These are phyloP conservation scores for Charina bottae DNA, from an alignment of 2,113 vertebrate genomes.

Conservation along the genomic window DNA sequence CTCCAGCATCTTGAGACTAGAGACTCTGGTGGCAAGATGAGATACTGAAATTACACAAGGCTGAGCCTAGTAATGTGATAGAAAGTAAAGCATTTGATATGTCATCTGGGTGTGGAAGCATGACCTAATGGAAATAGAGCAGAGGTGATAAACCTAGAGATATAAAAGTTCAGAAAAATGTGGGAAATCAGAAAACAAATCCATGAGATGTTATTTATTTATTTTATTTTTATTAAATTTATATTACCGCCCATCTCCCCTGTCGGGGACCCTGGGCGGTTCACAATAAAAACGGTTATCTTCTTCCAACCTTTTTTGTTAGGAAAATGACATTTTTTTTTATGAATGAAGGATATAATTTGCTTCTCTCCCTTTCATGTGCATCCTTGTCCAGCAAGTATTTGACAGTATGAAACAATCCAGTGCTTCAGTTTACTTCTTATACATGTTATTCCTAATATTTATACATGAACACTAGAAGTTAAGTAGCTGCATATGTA, in stretches of 20 bases:
- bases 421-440: background rate
- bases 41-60: background rate
- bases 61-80: background rate
- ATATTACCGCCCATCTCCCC: too few relatives aligned
- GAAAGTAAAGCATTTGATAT: background rate
- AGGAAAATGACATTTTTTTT: background rate
- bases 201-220: background rate
- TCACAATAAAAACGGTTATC: too few relatives aligned
- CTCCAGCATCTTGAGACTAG: background rate
- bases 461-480: background rate
- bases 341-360: background rate
- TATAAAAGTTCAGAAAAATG: background rate
- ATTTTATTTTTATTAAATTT: too few relatives aligned
- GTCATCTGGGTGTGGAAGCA: background rate
- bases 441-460: background rate
- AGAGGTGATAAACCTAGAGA: background rate
- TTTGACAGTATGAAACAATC: background rate
- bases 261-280: too few relatives aligned
- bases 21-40: background rate
- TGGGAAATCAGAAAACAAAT: background rate
- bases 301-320: background rate
- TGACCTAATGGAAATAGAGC: background rate
- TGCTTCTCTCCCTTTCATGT: background rate
- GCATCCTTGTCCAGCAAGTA: background rate
- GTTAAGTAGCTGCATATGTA: background rate